phyloP scores from a whole-genome alignment of 1,140 invertebrate species.

The Lepidotrigona ventralis region DNA sequence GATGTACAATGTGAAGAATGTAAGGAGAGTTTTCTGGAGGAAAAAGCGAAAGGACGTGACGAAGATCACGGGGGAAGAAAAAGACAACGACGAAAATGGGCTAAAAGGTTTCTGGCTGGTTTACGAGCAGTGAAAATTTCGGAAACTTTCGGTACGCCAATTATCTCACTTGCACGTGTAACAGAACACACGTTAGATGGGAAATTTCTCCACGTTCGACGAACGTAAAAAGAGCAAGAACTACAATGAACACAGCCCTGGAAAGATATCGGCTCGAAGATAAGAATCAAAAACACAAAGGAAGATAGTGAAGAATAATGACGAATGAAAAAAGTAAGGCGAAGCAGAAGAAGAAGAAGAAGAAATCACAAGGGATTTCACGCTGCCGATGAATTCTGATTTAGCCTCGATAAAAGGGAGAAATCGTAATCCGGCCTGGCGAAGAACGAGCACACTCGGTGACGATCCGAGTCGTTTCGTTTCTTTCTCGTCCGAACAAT shows the following conservation, averaged over 20 bases:
- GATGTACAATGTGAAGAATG: neutral
- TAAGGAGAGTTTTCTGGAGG: neutral
- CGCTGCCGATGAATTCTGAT: neutral
- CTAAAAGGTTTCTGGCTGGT: neutral
- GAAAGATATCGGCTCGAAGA: neutral
- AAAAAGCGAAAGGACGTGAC: neutral
- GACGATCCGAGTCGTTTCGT: neutral
- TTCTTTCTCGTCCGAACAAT: conserved; percentile 1
- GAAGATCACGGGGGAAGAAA: neutral
- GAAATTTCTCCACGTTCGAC: neutral
- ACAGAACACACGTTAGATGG: neutral
- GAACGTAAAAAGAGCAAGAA: neutral
- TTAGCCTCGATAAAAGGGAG: neutral
- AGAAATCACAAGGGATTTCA: neutral
- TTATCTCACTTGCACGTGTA: neutral
- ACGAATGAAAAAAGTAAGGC: neutral
- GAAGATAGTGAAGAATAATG: neutral
- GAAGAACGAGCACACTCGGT: neutral
- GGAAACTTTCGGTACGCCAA: neutral
- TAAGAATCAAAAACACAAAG: neutral
- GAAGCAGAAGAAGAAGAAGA: neutral
- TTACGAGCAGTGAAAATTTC: neutral
- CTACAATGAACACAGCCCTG: neutral
- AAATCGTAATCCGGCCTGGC: neutral
- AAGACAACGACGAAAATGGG: neutral